These are phyloP conservation scores for Nipponia nippon DNA, from an alignment of 2,113 vertebrate species.

Conservation along the genomic window DNA sequence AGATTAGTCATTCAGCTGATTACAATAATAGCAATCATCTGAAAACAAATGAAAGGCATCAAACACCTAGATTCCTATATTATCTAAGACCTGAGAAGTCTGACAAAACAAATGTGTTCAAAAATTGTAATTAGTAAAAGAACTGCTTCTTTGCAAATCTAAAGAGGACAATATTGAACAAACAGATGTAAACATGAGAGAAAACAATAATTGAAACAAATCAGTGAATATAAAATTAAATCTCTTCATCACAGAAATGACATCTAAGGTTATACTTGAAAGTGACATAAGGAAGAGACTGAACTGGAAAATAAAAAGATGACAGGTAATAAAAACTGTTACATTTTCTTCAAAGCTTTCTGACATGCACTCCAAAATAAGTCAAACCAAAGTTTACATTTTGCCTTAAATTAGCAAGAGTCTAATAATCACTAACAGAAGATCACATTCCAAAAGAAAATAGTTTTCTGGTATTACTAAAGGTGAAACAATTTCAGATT, in stretches of 20 bases:
- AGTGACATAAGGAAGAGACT: background rate
- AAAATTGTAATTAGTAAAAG: background rate
- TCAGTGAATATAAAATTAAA: background rate
- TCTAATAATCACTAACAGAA: background rate
- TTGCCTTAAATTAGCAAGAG: background rate
- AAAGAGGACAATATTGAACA: background rate
- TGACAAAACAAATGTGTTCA: background rate
- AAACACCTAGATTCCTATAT: background rate
- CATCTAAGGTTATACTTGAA: background rate
- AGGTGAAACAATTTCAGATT: background rate
- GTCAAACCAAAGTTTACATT: background rate
- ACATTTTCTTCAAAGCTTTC: background rate
- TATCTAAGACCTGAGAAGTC: background rate
- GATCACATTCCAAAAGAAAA: background rate
- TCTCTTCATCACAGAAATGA: background rate
- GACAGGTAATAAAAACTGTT: background rate
- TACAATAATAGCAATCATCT: constrained; percentile 17
- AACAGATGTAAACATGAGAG: background rate
- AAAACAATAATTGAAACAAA: background rate
- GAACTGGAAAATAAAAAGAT: background rate
- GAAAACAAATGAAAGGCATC: constrained; percentile 20
- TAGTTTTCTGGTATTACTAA: background rate
- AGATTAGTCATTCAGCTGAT: constrained; percentile 23
- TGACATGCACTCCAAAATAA: background rate
- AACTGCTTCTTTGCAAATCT: background rate